These are phyloP conservation scores for Syrmaticus mikado DNA, from an alignment of 2,113 vertebrate species.

Conservation along the genomic window DNA sequence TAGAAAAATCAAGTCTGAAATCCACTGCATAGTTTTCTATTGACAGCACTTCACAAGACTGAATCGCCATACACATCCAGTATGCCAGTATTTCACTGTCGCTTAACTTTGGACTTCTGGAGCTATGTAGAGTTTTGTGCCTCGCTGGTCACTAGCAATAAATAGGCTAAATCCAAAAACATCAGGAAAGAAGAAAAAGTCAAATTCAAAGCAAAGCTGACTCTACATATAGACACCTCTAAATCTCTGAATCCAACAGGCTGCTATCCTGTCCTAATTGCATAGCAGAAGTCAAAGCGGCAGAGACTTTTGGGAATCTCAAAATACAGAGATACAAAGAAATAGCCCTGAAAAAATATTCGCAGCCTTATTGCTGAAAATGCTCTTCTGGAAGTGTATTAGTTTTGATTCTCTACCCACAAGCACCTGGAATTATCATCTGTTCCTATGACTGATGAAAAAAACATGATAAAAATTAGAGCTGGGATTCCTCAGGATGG, in stretches of 20 bases:
- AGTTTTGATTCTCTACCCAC: slow-evolving; percentile 67
- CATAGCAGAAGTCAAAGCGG: neutral
- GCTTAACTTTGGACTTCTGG: slow-evolving; percentile 70
- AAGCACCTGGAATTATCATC: slow-evolving; percentile 68
- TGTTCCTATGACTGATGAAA: slow-evolving; percentile 36
- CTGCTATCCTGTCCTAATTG: neutral
- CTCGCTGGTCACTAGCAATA: slow-evolving; percentile 1
- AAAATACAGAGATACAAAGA: neutral
- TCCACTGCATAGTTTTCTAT: slow-evolving; percentile 58
- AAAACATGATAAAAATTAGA: slow-evolving; percentile 50
- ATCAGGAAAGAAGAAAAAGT: slow-evolving; percentile 43
- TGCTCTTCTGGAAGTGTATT: slow-evolving; percentile 65
- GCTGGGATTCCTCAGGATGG: slow-evolving; percentile 52
- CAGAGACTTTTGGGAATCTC: neutral
- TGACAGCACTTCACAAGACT: slow-evolving; percentile 29
- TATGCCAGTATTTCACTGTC: slow-evolving; percentile 52
- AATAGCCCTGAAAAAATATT: neutral
- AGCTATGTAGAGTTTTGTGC: slow-evolving; percentile 54
- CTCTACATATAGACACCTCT: neutral
- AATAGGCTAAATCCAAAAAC: slow-evolving; percentile 48
- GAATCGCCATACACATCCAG: slow-evolving; percentile 59
- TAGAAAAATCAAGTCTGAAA: slow-evolving; percentile 43
- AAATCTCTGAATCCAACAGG: neutral
- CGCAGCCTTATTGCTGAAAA: slow-evolving; percentile 17
- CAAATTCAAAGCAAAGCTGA: neutral